A percentile compares a stretch with the other conserved stretches of the same genome.
Conservation (phyloP, 2,888 invertebrate species). For the Lasiommata megera region DNA sequence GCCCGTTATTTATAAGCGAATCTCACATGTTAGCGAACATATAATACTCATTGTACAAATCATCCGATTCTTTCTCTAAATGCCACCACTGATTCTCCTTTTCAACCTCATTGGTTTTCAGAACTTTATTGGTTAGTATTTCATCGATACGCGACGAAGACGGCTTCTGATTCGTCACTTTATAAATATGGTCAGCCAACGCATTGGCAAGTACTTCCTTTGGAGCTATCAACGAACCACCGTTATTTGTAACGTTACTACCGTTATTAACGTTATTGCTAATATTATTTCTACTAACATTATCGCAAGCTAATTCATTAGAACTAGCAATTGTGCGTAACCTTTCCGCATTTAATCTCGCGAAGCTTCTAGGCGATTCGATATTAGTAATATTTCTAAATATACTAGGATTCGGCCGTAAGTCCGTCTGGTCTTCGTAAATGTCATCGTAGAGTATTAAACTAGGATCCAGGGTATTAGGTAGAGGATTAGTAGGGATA, state of each 20-base stretch:
- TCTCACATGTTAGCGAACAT: conserved; percentile 45
- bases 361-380: conserved; percentile 64
- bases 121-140: conserved; percentile 72
- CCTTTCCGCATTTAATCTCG: conserved; percentile 70
- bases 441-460: conserved; percentile 43
- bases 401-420: conserved; percentile 39
- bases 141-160: conserved; percentile 71
- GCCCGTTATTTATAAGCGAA: not conserved
- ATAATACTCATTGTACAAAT: conserved; percentile 64
- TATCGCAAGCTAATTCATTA: conserved; percentile 60
- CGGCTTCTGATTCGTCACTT: conserved; percentile 78
- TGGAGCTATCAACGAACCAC: conserved; percentile 61
- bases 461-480: conserved; percentile 48
- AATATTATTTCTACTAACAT: conserved; percentile 10
- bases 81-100: conserved; percentile 72
- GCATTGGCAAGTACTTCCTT: conserved; percentile 72
- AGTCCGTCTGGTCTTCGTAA: conserved; percentile 33
- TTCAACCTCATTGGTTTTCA: conserved; percentile 44
- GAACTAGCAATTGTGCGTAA: conserved; percentile 58
- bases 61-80: conserved; percentile 50
- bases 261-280: conserved; percentile 10
- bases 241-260: conserved; percentile 16
- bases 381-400: conserved; percentile 67
- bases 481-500: conserved; percentile 68
- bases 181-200: conserved; percentile 73